Evolutionary conservation across 2,888 invertebrate species (phyloP).

Genomic region (Drosophila neotestacea): DNA sequence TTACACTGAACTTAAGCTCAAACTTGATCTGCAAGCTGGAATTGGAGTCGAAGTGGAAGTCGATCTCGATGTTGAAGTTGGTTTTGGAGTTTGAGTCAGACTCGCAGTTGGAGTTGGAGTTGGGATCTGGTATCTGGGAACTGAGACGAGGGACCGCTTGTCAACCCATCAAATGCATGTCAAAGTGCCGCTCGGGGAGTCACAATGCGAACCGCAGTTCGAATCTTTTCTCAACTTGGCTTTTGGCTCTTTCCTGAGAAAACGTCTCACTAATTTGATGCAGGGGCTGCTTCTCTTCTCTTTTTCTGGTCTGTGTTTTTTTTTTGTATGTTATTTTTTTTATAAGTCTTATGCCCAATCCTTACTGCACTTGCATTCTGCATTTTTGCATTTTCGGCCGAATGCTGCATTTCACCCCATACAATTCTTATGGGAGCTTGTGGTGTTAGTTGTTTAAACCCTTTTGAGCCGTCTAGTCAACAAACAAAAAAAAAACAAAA

Average conservation of each 20-base stretch:
- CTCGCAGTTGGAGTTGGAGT: neutral
- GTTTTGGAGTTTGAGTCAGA: neutral
- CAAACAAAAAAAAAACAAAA: slow-evolving; percentile 3
- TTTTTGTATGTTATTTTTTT: neutral
- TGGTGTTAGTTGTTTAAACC: slow-evolving; percentile 31
- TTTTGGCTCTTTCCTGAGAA: slow-evolving; percentile 63
- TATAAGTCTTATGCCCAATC: neutral
- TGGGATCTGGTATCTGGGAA: neutral
- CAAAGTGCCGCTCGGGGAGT: slow-evolving; percentile 73
- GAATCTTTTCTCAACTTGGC: slow-evolving; percentile 17
- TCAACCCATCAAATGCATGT: slow-evolving; percentile 75
- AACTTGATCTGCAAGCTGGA: slow-evolving; percentile 25
- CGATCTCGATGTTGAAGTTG: slow-evolving; percentile 12
- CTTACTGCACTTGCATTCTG: too few relatives aligned
- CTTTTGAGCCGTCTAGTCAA: slow-evolving; percentile 48
- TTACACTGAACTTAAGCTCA: slow-evolving; percentile 9
- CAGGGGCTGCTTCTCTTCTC: slow-evolving; percentile 37
- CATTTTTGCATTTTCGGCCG: too few relatives aligned
- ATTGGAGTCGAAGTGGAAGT: slow-evolving; percentile 12
- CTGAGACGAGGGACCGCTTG: slow-evolving; percentile 37
- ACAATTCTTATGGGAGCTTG: neutral
- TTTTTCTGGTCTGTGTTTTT: neutral
- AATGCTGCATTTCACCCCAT: too few relatives aligned
- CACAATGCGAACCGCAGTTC: slow-evolving; percentile 40
- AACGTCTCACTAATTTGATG: slow-evolving; percentile 75